Base-by-base conservation (phyloP, 2,888 invertebrate species). In the Ichneumon xanthorius region DNA sequence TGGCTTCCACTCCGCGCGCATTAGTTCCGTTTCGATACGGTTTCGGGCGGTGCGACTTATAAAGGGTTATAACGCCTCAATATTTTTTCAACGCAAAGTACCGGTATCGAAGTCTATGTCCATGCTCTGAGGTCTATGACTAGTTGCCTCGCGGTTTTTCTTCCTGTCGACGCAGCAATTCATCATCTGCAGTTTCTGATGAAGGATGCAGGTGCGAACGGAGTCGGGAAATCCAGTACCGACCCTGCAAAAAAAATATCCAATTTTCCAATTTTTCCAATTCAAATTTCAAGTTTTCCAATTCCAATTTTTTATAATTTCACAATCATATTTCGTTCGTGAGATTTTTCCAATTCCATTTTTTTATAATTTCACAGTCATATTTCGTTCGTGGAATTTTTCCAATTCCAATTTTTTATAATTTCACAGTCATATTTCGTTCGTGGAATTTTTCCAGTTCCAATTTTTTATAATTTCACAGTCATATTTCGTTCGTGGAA, bases 131-230 rank as follows among this genome's bases (percentile, higher is more conserved):
- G 88, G 89, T 40, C 88, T 89, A 58, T 92, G 92, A 26, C 92
- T 91, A 19, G 92, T 93, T 80, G 94, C 93, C 88, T 96, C 96
- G 55, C 94, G 95, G 90, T 94, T 92, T 73, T 95, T 95, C 87
- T 95, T 95, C 68, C 96, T 95, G 85, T 95, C 96, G 88, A 97
- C 96, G 93, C 97, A 97, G 91, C 97, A 96, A 91, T 97, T 97
- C 55, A 97, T 94, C 95, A 97, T 96, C 94, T 98, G 99, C 61
- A 99, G 95, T 93, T 99, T 99, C 94, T 99, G 99, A 94, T 99
- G 97, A 16, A 99, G 95, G 63, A 99, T 95, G 93, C 99, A 98
- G 7, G 98, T 97, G 82, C 98, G 96, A 19, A 93, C 92, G 61
- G 97, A 96, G 93, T 99, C 98, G 0, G 99, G 99, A 88, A 96